Base-by-base conservation (phyloP, 2,113 vertebrate genomes). In the Otis tarda region DNA sequence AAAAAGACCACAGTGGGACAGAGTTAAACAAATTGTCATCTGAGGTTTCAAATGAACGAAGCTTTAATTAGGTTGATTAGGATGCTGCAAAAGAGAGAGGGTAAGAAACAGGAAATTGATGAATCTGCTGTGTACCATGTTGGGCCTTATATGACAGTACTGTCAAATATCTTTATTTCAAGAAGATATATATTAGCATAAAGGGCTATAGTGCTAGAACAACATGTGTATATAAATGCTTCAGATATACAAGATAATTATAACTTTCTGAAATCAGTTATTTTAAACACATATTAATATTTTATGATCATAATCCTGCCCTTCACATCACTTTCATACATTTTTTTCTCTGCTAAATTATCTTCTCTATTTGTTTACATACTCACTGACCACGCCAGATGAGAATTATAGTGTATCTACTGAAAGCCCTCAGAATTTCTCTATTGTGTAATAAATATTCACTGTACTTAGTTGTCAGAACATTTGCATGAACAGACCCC, bases 1-100 rank as follows among this genome's bases (percentile, higher is more conserved):
- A 98, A 98, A 98, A 98, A 98, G 98, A 99, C 98, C 98, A 98
- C 99, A 99, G 98, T 98, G 99, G 99, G 99, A 98, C 98, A 98
- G 98, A 99, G 98, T 98, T 98, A 99, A 99, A 99, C 98, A 99
- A 99, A 99, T 99, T 99, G 98, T 99, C 99, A 98, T 99, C 98
- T 97, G 99, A 99, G 98, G 98, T 98, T 99, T 99, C 98, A 98
- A 98, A 99, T 99, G 99, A 99, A 98, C 98, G 98, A 99, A 99
- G 98, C 98, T 99, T 99, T 99, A 99, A 99, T 99, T 99, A 99
- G 99, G 98, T 99, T 99, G 99, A 99, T 99, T 99, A 99, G 98
- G 98, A 99, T 98, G 98, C 98, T 98, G 93, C 95, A 98, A 97
- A 95, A 97, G 92, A 98, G 97, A 82, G 49, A 94, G 90, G 97